A percentile compares a stretch with the other conserved stretches of the same genome.
Evolutionary conservation across 2,797 vertebrate species (phyloP).

Genomic region (Myotis myotis): DNA sequence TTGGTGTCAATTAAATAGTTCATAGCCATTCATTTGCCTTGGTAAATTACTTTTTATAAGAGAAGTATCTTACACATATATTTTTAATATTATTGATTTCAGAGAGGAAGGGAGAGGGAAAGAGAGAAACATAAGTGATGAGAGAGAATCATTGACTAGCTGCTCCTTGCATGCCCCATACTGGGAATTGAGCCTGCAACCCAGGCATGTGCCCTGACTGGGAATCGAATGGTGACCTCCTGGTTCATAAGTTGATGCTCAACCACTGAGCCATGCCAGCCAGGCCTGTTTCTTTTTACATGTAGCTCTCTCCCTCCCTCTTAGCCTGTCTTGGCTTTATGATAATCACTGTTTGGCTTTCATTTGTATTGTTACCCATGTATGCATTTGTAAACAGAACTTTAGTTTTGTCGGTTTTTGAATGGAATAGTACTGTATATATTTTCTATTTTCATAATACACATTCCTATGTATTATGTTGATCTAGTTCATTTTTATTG

Average conservation of each 20-base stretch:
- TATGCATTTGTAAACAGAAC: not conserved
- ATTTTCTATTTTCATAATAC: not conserved
- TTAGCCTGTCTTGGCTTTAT: not conserved
- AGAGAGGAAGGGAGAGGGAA: too few relatives aligned
- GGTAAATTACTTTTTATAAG: slow-evolving; percentile 5
- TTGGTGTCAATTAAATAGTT: too few relatives aligned
- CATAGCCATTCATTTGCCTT: not conserved
- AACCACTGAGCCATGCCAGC: not conserved
- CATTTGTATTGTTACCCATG: not conserved
- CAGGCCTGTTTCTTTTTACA: not conserved
- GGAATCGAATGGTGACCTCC: not conserved
- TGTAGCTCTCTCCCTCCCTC: not conserved
- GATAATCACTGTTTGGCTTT: not conserved
- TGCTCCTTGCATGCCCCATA: not conserved
- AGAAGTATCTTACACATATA: too few relatives aligned
- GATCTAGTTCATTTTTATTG: not conserved
- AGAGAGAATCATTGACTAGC: not conserved
- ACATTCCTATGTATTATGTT: not conserved
- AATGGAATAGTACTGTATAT: not conserved
- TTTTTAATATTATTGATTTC: not conserved
- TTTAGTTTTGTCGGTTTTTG: not conserved
- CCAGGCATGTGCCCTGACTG: not conserved
- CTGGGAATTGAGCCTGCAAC: not conserved
- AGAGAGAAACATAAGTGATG: not conserved
- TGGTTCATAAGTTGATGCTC: not conserved